A percentile compares a stretch with the other conserved stretches of the same genome.
These are phyloP conservation scores for Neopelma chrysocephalum DNA, from an alignment of 2,797 vertebrate genomes.

Conservation along the genomic window DNA sequence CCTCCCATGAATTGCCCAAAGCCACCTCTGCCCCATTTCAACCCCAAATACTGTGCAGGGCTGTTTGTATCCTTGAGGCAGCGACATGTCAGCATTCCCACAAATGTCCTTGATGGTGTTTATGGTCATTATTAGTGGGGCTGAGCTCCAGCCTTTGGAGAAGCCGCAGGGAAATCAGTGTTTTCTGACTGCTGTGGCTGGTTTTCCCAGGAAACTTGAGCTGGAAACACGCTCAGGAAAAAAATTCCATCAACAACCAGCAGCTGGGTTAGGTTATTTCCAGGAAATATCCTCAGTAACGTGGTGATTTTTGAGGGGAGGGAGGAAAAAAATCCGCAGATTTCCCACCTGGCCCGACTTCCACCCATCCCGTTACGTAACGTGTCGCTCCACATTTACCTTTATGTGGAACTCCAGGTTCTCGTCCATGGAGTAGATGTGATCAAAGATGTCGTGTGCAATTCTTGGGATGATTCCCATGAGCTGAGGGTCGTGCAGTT, in stretches of 20 bases:
- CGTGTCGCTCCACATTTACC: constrained; percentile 67
- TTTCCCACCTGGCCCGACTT: background rate
- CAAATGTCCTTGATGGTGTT: rapidly evolving
- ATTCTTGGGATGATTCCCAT: constrained; percentile 97
- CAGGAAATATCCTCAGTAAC: background rate
- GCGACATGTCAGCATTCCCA: background rate
- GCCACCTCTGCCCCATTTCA: background rate
- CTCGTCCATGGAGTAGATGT: constrained; percentile 98
- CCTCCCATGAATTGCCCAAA: background rate
- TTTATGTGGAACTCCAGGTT: constrained; percentile 98
- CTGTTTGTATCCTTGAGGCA: background rate
- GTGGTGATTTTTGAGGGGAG: background rate
- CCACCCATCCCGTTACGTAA: background rate
- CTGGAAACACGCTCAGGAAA: background rate
- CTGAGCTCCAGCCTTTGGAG: background rate
- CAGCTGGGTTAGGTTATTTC: background rate
- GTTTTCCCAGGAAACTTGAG: background rate
- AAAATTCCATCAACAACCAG: background rate
- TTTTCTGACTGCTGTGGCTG: background rate
- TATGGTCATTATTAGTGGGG: background rate
- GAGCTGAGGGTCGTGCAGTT: constrained; percentile 86
- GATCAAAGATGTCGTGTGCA: constrained; percentile 91
- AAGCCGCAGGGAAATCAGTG: background rate
- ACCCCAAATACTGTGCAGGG: background rate
- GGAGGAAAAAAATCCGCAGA: background rate